These are phyloP conservation scores for Marmota monax DNA, from an alignment of 2,113 vertebrate species.

Conservation along the genomic window DNA sequence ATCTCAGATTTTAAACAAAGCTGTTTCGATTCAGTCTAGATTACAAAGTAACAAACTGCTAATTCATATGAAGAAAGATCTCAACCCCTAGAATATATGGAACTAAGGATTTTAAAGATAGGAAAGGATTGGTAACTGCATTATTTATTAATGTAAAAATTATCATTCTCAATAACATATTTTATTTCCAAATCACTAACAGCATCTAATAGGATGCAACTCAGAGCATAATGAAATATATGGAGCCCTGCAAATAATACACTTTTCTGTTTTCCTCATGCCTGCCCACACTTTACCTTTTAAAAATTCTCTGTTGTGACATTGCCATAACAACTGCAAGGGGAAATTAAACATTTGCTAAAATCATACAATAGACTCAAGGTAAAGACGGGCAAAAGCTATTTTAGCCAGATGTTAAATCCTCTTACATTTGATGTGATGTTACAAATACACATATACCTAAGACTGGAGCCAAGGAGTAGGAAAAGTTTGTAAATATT, in stretches of 20 bases:
- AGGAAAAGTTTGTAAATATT: slow-evolving; percentile 34
- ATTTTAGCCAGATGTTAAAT: slow-evolving; percentile 64
- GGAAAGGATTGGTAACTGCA: neutral
- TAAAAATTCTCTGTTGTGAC: neutral
- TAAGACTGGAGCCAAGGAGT: slow-evolving; percentile 59
- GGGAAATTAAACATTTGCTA: slow-evolving; percentile 63
- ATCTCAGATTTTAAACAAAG: neutral
- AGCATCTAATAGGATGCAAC: neutral
- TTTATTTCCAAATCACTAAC: slow-evolving; percentile 12
- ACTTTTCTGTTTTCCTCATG: neutral
- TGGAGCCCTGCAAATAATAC: neutral
- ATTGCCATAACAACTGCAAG: slow-evolving; percentile 11
- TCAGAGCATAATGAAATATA: neutral
- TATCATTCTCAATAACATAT: neutral
- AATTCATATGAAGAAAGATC: neutral
- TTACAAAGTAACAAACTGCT: slow-evolving; percentile 25
- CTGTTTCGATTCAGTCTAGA: neutral
- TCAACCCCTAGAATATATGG: neutral
- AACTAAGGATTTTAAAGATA: neutral
- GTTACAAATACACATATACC: slow-evolving; percentile 69
- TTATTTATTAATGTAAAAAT: neutral
- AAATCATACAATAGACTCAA: slow-evolving; percentile 5
- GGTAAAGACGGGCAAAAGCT: slow-evolving; percentile 60
- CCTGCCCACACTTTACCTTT: neutral
- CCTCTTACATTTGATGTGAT: slow-evolving; percentile 40